phyloP scores from a whole-genome alignment of 2,888 invertebrate species.

The Thera britannica region DNA sequence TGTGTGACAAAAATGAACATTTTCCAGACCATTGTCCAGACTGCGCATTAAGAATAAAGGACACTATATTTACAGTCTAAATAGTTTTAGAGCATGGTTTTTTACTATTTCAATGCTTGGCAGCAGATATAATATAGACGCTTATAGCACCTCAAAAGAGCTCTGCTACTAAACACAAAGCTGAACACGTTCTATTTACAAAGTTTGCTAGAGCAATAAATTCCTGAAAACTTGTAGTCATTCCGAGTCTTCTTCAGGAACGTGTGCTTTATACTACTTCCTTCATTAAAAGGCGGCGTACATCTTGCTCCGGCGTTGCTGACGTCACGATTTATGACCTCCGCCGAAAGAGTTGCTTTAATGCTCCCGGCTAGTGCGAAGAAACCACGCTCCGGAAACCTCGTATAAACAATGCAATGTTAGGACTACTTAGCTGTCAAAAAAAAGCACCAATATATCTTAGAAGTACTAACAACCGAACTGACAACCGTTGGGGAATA shows the following conservation, averaged over 20 bases:
- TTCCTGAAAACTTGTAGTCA: not conserved
- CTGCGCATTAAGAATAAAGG: too few relatives aligned
- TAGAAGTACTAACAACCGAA: too few relatives aligned
- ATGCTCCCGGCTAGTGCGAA: constrained; percentile 8
- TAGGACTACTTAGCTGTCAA: too few relatives aligned
- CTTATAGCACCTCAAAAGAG: too few relatives aligned
- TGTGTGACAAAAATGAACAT: too few relatives aligned
- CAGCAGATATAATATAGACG: too few relatives aligned
- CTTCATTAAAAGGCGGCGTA: constrained; percentile 28
- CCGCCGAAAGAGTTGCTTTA: constrained; percentile 21
- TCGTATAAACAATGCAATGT: not conserved
- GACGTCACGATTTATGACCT: constrained; percentile 29
- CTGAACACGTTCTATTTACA: not conserved
- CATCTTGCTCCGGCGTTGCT: constrained; percentile 23
- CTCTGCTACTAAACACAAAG: not conserved
- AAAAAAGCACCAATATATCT: too few relatives aligned
- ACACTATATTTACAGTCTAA: too few relatives aligned
- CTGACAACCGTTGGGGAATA: too few relatives aligned
- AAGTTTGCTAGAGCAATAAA: not conserved
- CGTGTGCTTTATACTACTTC: constrained; percentile 14
- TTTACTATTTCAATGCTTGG: too few relatives aligned
- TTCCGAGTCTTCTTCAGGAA: constrained; percentile 6
- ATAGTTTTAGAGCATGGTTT: too few relatives aligned
- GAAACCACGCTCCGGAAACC: not conserved
- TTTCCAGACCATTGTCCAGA: too few relatives aligned